Evolutionary conservation across 2,113 vertebrate species (phyloP).

Genomic region (Cephalopterus ornatus): DNA sequence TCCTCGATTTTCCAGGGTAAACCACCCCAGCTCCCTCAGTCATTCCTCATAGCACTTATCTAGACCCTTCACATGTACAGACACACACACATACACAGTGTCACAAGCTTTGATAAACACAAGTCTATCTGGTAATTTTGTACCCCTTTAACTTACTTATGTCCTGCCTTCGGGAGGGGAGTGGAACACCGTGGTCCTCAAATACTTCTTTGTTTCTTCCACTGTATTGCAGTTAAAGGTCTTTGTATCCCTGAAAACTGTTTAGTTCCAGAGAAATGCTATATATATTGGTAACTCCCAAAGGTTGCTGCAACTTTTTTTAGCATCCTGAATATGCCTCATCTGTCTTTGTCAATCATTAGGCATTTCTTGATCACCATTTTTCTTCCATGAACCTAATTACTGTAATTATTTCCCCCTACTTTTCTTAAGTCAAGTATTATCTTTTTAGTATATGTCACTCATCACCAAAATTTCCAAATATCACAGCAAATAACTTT

Average conservation of each 20-base stretch:
- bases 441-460: neutral
- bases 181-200: neutral
- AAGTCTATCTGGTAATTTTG: neutral
- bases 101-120: neutral
- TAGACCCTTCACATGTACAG: neutral
- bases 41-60: neutral
- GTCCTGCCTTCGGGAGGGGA: fast-evolving
- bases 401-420: constrained; percentile 32
- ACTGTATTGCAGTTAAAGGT: neutral
- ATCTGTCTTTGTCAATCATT: constrained; percentile 8
- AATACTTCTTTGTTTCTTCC: neutral
- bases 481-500: constrained; percentile 20
- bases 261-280: neutral
- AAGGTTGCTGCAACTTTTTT: neutral
- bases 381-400: neutral
- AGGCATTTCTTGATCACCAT: neutral
- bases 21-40: neutral
- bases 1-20: neutral
- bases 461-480: constrained; percentile 23
- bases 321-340: neutral
- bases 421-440: neutral
- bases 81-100: neutral
- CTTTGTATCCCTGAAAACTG: neutral
- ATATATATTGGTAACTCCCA: neutral
- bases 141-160: neutral